phyloP scores from a whole-genome alignment of 2,113 vertebrate genomes.

The human (Homo sapiens) region DNA sequence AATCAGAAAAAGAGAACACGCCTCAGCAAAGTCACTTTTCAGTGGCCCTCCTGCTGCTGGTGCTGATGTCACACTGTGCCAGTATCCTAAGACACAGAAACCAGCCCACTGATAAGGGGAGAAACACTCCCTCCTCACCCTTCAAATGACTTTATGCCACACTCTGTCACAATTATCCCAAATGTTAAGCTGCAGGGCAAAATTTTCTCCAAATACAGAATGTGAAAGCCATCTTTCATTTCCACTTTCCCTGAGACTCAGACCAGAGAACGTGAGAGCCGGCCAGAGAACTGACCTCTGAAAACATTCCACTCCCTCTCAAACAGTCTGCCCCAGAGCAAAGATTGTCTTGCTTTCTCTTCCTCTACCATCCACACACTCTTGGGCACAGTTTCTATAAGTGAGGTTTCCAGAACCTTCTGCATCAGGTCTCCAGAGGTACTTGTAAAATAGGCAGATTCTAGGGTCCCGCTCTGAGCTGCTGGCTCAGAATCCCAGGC shows the following conservation, averaged over 20 bases:
- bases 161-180: background rate
- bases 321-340: background rate
- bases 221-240: background rate
- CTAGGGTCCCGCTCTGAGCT: background rate
- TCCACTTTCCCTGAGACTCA: background rate
- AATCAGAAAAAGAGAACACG: background rate
- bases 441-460: background rate
- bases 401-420: background rate
- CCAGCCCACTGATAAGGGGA: fast-evolving
- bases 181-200: background rate
- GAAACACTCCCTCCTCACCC: background rate
- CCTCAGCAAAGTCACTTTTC: background rate
- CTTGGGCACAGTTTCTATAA: background rate
- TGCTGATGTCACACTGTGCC: background rate
- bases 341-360: background rate
- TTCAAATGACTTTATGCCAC: background rate
- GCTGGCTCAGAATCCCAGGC: background rate
- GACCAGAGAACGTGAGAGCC: background rate
- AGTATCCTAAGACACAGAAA: background rate
- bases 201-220: background rate
- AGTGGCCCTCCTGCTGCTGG: background rate
- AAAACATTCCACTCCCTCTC: background rate
- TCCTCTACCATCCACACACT: background rate
- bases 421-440: background rate
- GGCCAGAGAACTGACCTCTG: background rate